Base-by-base conservation (phyloP, 2,113 vertebrate species). In the Cheirogaleus medius region DNA sequence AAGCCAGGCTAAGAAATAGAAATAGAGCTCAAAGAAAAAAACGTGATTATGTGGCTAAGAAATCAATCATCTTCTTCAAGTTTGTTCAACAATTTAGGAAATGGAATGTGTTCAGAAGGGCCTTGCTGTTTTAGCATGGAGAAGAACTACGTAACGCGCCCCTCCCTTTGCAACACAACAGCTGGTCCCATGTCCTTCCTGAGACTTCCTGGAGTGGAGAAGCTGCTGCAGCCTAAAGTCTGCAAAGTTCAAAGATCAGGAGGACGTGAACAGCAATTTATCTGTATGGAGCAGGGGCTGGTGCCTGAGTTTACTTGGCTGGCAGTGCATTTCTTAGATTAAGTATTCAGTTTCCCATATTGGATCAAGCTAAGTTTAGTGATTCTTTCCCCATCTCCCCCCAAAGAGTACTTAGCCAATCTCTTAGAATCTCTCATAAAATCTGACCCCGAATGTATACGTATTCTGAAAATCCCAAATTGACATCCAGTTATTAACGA, bases 401-500 rank as follows among this genome's bases (percentile, higher is more conserved):
- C 32, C 63, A 6, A 92, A 93, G 89, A 91, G 29, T 27, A 83
- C 37, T 77, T 4, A 15, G 73, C 8, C 27, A 95, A 60, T 56
- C 21, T 80, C 15, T 91, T 69, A 78, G 7, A 34, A 32, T 68
- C 25, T 74, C 5, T 87, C 44, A 42, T 92, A 85, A 97, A 97
- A 78, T 92, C 42, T 71, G n/a, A 20, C 91, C 83, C 54, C 74
- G 94, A 97, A 0, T 69, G 82, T 77, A 91, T 73, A 54, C 56
- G 95, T 97, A 44, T 6, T 64, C 37, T 49, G 47, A 77, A 97
- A 97, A 96, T 96, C n/a, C 1, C 81, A 32, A 58, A 60, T 77
- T 86, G 90, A 97, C 49, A 49, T 91, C 66, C 58, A 94, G 56
- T 85, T 83, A 77, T 78, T 66, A 76, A 87, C 49, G 68, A 90